These are phyloP conservation scores for Dicrurus megarhynchus DNA, from an alignment of 2,113 vertebrate genomes.

Conservation along the genomic window DNA sequence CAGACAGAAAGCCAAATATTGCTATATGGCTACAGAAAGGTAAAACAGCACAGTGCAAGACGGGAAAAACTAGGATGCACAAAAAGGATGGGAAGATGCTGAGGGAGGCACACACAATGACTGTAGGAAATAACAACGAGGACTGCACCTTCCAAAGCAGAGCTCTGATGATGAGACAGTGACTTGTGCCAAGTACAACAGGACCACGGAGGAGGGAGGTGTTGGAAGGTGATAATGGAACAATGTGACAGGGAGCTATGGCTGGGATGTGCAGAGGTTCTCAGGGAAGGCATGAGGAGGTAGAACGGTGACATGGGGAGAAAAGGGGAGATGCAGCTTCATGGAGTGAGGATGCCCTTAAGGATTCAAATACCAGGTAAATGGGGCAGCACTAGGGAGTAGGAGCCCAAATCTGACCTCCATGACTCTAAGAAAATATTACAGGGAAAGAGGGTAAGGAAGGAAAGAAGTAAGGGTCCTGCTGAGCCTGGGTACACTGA, in stretches of 20 bases:
- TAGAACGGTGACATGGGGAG: background rate
- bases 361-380: background rate
- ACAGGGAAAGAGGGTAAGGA: background rate
- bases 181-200: background rate
- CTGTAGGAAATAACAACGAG: fast-evolving
- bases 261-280: background rate
- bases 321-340: background rate
- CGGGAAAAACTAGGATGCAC: background rate
- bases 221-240: background rate
- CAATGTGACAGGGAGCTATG: background rate
- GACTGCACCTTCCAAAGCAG: background rate
- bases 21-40: background rate
- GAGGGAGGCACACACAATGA: background rate
- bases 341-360: no score
- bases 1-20: background rate
- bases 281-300: background rate
- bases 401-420: background rate
- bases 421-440: background rate
- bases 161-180: background rate
- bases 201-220: background rate
- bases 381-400: background rate
- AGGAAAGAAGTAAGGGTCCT: background rate
- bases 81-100: background rate
- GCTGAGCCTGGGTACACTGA: background rate
- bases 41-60: background rate